These are phyloP conservation scores for Diabrotica virgifera DNA, from an alignment of 1,140 invertebrate species.

Conservation along the genomic window DNA sequence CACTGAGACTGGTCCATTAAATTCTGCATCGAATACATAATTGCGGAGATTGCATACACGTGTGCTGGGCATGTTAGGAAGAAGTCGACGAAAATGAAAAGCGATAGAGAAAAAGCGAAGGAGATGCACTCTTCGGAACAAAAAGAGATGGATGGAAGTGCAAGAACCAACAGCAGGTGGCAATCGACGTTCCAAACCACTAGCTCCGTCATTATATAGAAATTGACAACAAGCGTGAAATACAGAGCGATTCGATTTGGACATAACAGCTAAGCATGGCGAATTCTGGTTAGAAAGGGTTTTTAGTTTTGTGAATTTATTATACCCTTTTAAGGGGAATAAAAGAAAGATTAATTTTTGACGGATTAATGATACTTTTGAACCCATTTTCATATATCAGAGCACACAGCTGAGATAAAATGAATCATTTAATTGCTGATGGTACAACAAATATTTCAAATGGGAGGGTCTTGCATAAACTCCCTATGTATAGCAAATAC, in stretches of 20 bases:
- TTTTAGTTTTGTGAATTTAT: no score
- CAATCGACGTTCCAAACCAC: conserved; percentile 11
- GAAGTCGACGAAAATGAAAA: neutral
- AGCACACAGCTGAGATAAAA: no score
- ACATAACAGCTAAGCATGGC: neutral
- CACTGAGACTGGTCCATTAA: no score
- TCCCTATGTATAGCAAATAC: no score
- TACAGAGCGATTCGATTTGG: neutral
- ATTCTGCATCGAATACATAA: conserved; percentile 4
- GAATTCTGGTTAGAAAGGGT: no score
- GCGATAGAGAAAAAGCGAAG: neutral
- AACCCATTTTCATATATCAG: no score
- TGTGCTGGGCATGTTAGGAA: neutral
- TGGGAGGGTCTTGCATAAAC: no score
- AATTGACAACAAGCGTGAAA: conserved; percentile 5
- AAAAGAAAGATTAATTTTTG: no score
- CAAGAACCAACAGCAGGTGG: conserved; percentile 14
- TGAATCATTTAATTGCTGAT: no score
- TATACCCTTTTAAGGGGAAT: no score
- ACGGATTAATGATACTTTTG: no score
- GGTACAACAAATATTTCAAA: no score
- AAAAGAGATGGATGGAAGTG: neutral
- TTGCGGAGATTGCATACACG: conserved; percentile 3
- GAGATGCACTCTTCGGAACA: neutral
- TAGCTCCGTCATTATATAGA: conserved; percentile 19